A percentile compares a stretch with the other conserved stretches of the same genome.
phyloP scores from a whole-genome alignment of 2,113 vertebrate genomes.

The Seriola quinqueradiata region DNA sequence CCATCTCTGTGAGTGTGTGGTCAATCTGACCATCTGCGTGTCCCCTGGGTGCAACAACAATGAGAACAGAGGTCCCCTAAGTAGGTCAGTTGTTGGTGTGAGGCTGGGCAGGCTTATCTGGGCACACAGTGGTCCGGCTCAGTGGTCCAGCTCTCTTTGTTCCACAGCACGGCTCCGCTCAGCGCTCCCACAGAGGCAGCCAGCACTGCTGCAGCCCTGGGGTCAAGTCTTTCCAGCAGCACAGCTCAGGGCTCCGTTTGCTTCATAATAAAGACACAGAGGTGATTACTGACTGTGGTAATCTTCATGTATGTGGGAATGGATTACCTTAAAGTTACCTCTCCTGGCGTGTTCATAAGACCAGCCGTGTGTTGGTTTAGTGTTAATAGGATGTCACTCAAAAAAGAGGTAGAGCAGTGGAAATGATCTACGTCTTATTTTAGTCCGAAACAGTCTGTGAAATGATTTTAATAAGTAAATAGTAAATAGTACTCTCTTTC shows the following conservation, averaged over 20 bases:
- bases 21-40: slow-evolving; percentile 43
- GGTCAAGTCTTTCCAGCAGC: slow-evolving; percentile 70
- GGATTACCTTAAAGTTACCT: slow-evolving; percentile 5
- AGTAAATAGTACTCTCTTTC: neutral
- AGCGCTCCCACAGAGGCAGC: slow-evolving; percentile 67
- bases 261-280: slow-evolving; percentile 31
- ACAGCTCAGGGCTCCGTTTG: slow-evolving; percentile 31
- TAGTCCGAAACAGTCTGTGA: neutral
- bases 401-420: neutral
- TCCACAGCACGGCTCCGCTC: slow-evolving; percentile 61
- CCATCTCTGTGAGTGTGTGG: slow-evolving; percentile 17
- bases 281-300: slow-evolving; percentile 26
- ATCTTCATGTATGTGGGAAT: slow-evolving; percentile 16
- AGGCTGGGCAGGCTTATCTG: slow-evolving; percentile 70
- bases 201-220: slow-evolving; percentile 53
- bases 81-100: slow-evolving; percentile 77
- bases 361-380: neutral
- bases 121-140: slow-evolving; percentile 69
- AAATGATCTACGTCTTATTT: neutral
- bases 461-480: neutral
- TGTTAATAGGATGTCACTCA: neutral
- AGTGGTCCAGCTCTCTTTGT: slow-evolving; percentile 74
- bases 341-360: neutral
- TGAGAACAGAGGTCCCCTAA: slow-evolving; percentile 69
- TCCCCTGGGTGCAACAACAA: slow-evolving; percentile 44